phyloP scores from a whole-genome alignment of 2,797 vertebrate genomes.

The Ctenochaetus hawaiiensis region DNA sequence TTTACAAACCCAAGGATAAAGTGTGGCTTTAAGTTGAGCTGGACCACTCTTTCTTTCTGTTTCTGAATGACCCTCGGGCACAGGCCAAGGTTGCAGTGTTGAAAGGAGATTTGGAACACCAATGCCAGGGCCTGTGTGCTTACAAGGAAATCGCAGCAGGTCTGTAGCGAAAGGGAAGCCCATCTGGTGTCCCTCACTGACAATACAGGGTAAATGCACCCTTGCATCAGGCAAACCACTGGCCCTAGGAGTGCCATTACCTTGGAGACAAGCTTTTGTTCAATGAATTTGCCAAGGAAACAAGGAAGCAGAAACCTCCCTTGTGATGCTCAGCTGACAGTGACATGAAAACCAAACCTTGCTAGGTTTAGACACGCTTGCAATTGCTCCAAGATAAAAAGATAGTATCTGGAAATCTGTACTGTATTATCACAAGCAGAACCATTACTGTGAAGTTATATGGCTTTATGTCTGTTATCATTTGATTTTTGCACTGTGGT shows the following conservation, averaged over 20 bases:
- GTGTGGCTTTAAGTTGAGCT: conserved; percentile 34
- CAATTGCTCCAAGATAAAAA: conserved; percentile 16
- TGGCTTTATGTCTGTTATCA: background rate
- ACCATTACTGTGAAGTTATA: conserved; percentile 2
- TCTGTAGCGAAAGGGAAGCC: conserved; percentile 55
- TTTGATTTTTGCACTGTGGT: conserved; percentile 10
- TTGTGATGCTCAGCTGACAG: conserved; percentile 34
- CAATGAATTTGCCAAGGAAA: conserved; percentile 34
- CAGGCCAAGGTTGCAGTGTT: conserved; percentile 32
- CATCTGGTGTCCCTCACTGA: conserved; percentile 62
- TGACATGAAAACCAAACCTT: conserved; percentile 30
- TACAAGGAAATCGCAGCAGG: conserved; percentile 2
- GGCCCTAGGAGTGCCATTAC: conserved; percentile 66
- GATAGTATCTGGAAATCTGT: conserved; percentile 19
- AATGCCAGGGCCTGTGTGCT: conserved; percentile 10
- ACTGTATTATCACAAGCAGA: conserved; percentile 4
- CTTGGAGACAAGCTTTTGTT: conserved; percentile 69
- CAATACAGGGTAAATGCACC: conserved; percentile 47
- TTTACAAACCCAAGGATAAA: conserved; percentile 57
- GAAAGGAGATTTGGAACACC: conserved; percentile 27
- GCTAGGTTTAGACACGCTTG: conserved; percentile 15
- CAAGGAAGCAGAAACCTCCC: conserved; percentile 50
- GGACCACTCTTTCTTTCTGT: conserved; percentile 7
- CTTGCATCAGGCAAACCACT: conserved; percentile 45
- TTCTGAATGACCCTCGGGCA: conserved; percentile 26